Percentiles rank a stretch among this genome's conserved stretches.
phyloP scores from a whole-genome alignment of 2,888 invertebrate species.

The Lasioglossum leucozonium region DNA sequence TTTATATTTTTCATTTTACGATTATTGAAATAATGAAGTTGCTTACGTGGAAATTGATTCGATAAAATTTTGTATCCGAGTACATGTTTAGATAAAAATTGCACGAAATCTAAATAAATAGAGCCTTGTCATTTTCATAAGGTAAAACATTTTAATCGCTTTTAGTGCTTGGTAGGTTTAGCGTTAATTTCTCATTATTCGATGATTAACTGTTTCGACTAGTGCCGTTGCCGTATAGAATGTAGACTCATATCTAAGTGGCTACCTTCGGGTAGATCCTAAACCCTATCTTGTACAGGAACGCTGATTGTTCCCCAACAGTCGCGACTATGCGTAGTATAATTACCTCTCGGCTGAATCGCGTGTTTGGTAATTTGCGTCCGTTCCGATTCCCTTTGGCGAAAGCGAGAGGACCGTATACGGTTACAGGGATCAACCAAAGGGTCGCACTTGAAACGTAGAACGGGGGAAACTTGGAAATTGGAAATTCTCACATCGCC shows the following conservation, averaged over 20 bases:
- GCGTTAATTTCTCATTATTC: not conserved
- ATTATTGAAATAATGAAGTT: too few species aligned
- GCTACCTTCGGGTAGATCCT: not conserved
- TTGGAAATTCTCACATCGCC: conserved; percentile 66
- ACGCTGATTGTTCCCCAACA: conserved; percentile 22
- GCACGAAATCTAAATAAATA: too few species aligned
- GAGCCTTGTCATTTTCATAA: too few species aligned
- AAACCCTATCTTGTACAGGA: not conserved
- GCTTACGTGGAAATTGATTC: too few species aligned
- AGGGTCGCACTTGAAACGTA: conserved; percentile 44
- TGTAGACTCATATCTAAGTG: not conserved
- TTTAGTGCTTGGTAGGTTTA: too few species aligned
- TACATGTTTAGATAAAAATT: too few species aligned
- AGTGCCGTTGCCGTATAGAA: not conserved
- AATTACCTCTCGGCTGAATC: conserved; percentile 11
- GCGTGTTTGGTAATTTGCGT: conserved; percentile 38
- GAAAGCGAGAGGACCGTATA: conserved; percentile 1
- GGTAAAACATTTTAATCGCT: too few species aligned
- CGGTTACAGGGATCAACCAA: conserved; percentile 15
- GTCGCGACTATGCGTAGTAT: not conserved
- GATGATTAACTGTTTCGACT: not conserved
- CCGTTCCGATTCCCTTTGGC: conserved; percentile 23
- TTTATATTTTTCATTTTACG: too few species aligned
- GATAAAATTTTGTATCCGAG: too few species aligned
- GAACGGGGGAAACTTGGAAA: conserved; percentile 52